phyloP scores from a whole-genome alignment of 2,797 vertebrate genomes.

The Okamejei kenojei region DNA sequence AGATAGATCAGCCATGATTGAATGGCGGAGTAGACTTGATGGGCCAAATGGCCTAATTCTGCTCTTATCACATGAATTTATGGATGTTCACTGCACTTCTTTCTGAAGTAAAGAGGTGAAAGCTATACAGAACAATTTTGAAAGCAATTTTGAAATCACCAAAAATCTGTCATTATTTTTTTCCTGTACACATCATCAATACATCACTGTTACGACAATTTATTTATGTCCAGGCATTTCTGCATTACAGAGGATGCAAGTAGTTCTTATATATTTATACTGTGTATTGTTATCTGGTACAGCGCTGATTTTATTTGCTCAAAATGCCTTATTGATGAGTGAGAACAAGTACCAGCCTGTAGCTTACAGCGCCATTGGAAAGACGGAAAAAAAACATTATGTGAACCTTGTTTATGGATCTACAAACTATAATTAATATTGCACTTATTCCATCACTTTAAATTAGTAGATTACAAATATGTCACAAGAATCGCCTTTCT shows the following conservation, averaged over 20 bases:
- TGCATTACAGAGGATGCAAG: background rate
- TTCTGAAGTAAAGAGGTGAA: too few species aligned
- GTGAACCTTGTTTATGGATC: background rate
- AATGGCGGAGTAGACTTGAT: too few species aligned
- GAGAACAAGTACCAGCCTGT: background rate
- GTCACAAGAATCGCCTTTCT: constrained; percentile 19
- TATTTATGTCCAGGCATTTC: background rate
- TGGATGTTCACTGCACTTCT: too few species aligned
- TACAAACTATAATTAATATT: background rate
- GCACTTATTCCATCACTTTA: background rate
- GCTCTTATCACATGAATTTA: too few species aligned
- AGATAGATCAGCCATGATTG: too few species aligned
- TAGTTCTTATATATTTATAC: background rate
- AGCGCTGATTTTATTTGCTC: constrained; percentile 9
- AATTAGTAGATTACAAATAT: constrained; percentile 3
- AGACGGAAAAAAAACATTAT: background rate
- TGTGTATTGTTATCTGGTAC: background rate
- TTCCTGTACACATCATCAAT: background rate
- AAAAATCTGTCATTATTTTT: background rate
- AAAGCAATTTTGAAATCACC: background rate
- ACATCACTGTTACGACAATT: background rate
- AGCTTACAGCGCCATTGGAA: background rate
- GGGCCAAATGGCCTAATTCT: too few species aligned
- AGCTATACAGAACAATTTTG: background rate
- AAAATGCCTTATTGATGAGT: background rate